These are phyloP conservation scores for Lepus townsendii DNA, from an alignment of 2,797 vertebrate species.

Conservation along the genomic window DNA sequence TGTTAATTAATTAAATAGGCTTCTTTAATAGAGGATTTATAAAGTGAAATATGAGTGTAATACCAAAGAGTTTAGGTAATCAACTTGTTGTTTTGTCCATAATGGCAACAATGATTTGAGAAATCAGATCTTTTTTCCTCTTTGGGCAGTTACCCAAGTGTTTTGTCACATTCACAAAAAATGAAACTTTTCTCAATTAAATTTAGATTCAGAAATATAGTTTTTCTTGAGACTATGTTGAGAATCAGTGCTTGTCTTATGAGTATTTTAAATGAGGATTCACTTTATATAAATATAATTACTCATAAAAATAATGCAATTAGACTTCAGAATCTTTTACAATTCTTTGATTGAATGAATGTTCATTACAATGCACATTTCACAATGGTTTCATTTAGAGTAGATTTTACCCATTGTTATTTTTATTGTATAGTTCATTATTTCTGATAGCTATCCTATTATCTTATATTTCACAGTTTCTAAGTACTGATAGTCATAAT, in stretches of 20 bases:
- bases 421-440: slow-evolving; percentile 39
- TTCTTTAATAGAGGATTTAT: slow-evolving; percentile 49
- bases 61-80: neutral
- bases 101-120: neutral
- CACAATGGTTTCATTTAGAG: slow-evolving; percentile 47
- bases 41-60: neutral
- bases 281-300: slow-evolving; percentile 54
- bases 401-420: slow-evolving; percentile 46
- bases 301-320: slow-evolving; percentile 17
- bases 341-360: slow-evolving; percentile 46
- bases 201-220: neutral
- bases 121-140: neutral
- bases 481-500: slow-evolving; percentile 24
- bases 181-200: slow-evolving; percentile 12
- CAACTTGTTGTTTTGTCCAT: neutral
- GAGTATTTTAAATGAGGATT: slow-evolving; percentile 53
- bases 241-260: neutral
- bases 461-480: slow-evolving; percentile 45
- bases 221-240: neutral
- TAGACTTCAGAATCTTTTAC: slow-evolving; percentile 41
- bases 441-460: slow-evolving; percentile 57
- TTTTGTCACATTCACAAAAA: slow-evolving; percentile 5
- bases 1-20: slow-evolving; percentile 14
- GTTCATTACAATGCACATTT: slow-evolving; percentile 45
- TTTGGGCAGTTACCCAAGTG: slow-evolving; percentile 4